Percentiles rank a stretch among this genome's conserved stretches.
phyloP scores from a whole-genome alignment of 2,888 invertebrate genomes.

The Uloborus plumipes region DNA sequence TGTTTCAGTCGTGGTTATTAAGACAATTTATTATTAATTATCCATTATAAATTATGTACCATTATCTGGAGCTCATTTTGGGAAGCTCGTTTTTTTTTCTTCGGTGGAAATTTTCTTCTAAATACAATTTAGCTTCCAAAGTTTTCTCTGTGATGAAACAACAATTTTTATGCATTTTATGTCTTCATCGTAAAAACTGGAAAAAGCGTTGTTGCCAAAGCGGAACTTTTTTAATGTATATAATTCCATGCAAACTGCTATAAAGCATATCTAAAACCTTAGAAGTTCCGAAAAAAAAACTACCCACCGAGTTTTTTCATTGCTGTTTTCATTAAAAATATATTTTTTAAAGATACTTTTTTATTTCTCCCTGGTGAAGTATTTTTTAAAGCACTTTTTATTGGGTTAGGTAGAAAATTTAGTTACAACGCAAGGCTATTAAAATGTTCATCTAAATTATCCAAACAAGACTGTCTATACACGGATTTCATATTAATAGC shows the following conservation, averaged over 20 bases:
- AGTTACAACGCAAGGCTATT: constrained; percentile 37
- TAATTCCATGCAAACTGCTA: constrained; percentile 11
- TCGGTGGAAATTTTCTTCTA: constrained; percentile 30
- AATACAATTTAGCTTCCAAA: constrained; percentile 20
- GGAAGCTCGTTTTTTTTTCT: constrained; percentile 9
- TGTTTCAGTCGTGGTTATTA: constrained; percentile 39
- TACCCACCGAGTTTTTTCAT: background rate
- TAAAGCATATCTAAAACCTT: constrained; percentile 36
- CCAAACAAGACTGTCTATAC: constrained; percentile 12
- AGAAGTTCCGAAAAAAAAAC: background rate
- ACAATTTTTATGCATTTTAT: constrained; percentile 46
- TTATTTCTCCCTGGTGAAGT: background rate
- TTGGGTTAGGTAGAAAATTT: constrained; percentile 17
- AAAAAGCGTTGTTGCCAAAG: background rate
- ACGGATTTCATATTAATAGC: constrained; percentile 41
- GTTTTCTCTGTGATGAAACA: constrained; percentile 33
- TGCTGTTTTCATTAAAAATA: constrained; percentile 6
- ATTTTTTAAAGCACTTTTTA: constrained; percentile 23
- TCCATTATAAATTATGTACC: constrained; percentile 59
- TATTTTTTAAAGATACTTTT: constrained; percentile 22
- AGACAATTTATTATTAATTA: constrained; percentile 62
- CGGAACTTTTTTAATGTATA: constrained; percentile 46
- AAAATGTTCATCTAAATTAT: constrained; percentile 49
- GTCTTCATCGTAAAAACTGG: constrained; percentile 30
- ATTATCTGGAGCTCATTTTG: constrained; percentile 24